Evolutionary conservation across 1,140 invertebrate genomes (phyloP).

Genomic region (Gryllus bimaculatus): DNA sequence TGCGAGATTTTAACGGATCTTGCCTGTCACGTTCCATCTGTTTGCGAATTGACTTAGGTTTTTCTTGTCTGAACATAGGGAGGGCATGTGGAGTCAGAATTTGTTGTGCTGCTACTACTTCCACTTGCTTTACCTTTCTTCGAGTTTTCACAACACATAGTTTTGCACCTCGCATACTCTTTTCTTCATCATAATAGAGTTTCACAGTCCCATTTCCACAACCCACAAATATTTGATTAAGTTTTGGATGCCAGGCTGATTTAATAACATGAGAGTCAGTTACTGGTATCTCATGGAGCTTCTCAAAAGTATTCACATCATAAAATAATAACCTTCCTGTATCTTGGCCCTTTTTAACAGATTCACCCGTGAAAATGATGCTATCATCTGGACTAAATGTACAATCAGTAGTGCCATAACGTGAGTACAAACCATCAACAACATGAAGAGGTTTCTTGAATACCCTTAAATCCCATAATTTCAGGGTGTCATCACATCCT

Average conservation of each 20-base stretch:
- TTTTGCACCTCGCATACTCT: slow-evolving; percentile 82
- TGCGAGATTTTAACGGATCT: slow-evolving; percentile 83
- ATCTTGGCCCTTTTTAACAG: slow-evolving; percentile 58
- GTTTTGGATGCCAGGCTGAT: slow-evolving; percentile 88
- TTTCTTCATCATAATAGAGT: slow-evolving; percentile 80
- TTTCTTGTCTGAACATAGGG: slow-evolving; percentile 89
- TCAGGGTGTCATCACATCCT: slow-evolving; percentile 86
- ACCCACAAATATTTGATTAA: slow-evolving; percentile 93
- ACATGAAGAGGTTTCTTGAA: slow-evolving; percentile 70
- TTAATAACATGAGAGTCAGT: slow-evolving; percentile 78
- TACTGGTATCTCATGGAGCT: slow-evolving; percentile 63
- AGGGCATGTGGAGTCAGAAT: slow-evolving; percentile 97
- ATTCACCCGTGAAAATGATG: slow-evolving; percentile 81
- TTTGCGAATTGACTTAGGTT: slow-evolving; percentile 79
- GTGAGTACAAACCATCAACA: slow-evolving; percentile 63
- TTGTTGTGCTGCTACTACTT: slow-evolving; percentile 81
- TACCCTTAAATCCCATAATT: slow-evolving; percentile 85
- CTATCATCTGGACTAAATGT: slow-evolving; percentile 90
- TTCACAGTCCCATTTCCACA: slow-evolving; percentile 86
- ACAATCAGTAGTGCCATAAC: slow-evolving; percentile 87
- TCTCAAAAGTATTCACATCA: slow-evolving; percentile 65
- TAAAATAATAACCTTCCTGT: slow-evolving; percentile 74
- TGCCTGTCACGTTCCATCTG: slow-evolving; percentile 84
- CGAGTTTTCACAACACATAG: slow-evolving; percentile 77
- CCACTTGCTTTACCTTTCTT: slow-evolving; percentile 67